Evolutionary conservation across 2,113 vertebrate species (phyloP).

Genomic region (Phoxinus phoxinus): DNA sequence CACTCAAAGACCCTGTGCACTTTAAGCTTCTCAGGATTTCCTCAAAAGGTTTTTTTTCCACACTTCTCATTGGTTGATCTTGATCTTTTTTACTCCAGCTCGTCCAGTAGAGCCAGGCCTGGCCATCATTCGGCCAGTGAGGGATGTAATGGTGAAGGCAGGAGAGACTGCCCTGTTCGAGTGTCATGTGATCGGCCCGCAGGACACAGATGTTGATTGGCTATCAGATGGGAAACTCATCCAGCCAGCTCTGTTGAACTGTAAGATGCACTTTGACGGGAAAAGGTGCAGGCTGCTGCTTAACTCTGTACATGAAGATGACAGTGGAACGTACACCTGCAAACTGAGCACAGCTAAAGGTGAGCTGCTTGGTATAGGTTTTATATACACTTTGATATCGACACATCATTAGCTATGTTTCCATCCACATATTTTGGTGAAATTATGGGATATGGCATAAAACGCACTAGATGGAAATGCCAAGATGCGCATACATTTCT

Average conservation of each 20-base stretch:
- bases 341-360: conserved; percentile 97
- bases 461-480: too few relatives aligned
- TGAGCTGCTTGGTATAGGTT: conserved; percentile 58
- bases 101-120: conserved; percentile 84
- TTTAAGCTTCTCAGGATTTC: background rate
- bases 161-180: conserved; percentile 94
- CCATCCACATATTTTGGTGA: too few relatives aligned
- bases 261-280: conserved; percentile 99
- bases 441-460: too few relatives aligned
- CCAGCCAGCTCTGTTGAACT: conserved; percentile 95
- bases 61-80: background rate
- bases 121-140: conserved; percentile 86
- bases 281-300: conserved; percentile 91
- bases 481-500: too few relatives aligned
- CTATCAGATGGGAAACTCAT: conserved; percentile 91
- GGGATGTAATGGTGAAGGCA: conserved; percentile 91
- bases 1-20: background rate
- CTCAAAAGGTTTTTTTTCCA: background rate
- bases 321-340: conserved; percentile 93
- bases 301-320: conserved; percentile 96
- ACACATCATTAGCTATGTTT: background rate
- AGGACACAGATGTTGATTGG: conserved; percentile 98
- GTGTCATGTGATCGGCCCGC: conserved; percentile 89
- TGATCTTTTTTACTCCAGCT: conserved; percentile 70
- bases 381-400: background rate